Evolutionary conservation across 2,113 vertebrate species (phyloP), one percentile per base, ranked within the genome.

Genomic region (Eulacestoma nigropectus): DNA sequence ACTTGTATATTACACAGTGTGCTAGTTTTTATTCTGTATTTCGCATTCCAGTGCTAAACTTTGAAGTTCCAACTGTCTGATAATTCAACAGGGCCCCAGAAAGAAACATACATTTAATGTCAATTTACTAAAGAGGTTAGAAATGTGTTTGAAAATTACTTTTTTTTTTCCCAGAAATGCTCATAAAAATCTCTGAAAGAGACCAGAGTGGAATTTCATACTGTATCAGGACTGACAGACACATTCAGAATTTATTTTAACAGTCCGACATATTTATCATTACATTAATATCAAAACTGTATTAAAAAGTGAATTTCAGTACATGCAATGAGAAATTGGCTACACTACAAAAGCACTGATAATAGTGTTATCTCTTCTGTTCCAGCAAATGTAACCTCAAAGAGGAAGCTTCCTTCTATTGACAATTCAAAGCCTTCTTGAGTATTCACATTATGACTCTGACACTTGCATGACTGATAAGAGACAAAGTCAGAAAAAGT

Each of bases 391-490:
- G 94, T 84, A 93, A 97, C 87, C 89, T 93, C 96, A 97, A 96
- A 96, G 88, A 91, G 27, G 84, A 95, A 90, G 85, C 88, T 56
- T 95, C 57, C 57, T 32, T 84, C 89, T 93, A 97, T 92, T 97
- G 96, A 96, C 90, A 96, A 95, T 96, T 97, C 94, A 97, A 97
- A 97, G 94, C 68, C 93, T 97, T 93, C 84, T 81, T 90, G 84
- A 96, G 91, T 84, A 95, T 93, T 96, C 87, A 86, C 91, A 96
- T 97, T 97, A 95, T 85, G 87, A 89, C 78, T 96, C 92, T 96
- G 94, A 94, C 96, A 96, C 95, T 96, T 84, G 89, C 84, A 85
- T 94, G 95, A 95, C 92, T 95, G 97, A 97, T 97, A 97, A 97
- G 93, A 96, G 60, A 93, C 75, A 96, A 97, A 96, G 94, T 90